These are phyloP conservation scores for Auanema sp. DNA, from an alignment of 2,888 invertebrate species.

Conservation along the genomic window DNA sequence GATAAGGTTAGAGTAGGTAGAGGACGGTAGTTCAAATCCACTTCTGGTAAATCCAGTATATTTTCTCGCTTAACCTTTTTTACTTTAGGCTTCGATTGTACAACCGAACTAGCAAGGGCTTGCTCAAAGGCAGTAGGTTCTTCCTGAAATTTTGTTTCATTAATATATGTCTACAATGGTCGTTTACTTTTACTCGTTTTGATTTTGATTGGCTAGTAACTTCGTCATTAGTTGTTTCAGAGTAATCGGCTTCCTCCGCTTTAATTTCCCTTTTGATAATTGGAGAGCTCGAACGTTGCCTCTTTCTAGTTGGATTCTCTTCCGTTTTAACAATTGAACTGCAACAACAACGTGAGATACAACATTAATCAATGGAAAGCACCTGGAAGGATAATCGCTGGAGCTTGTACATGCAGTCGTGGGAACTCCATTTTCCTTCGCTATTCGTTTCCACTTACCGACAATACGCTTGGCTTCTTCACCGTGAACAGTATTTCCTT, in stretches of 20 bases:
- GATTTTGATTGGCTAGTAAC: no score
- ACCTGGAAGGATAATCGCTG: not conserved
- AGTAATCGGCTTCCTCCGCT: no score
- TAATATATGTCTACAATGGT: no score
- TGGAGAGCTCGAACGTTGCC: no score
- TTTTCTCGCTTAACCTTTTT: not conserved
- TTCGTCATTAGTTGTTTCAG: no score
- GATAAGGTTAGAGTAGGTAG: not conserved
- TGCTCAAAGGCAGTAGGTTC: not conserved
- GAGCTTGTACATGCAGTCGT: not conserved
- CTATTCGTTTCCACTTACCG: constrained; percentile 19
- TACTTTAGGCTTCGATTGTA: constrained; percentile 2
- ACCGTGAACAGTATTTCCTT: constrained; percentile 10
- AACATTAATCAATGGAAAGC: not conserved
- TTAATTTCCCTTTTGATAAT: no score
- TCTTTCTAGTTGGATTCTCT: no score
- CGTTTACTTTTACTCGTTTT: no score
- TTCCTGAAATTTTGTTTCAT: no score
- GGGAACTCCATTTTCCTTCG: constrained; percentile 13
- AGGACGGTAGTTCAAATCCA: constrained; percentile 22
- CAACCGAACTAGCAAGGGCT: not conserved
- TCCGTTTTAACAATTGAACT: no score
- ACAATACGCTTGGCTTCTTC: constrained; percentile 20
- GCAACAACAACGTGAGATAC: not conserved
- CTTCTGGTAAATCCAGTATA: constrained; percentile 8